Percentiles rank a stretch among this genome's conserved stretches.
Conservation (phyloP, 1,140 invertebrate genomes). For the Uloborus diversus region DNA sequence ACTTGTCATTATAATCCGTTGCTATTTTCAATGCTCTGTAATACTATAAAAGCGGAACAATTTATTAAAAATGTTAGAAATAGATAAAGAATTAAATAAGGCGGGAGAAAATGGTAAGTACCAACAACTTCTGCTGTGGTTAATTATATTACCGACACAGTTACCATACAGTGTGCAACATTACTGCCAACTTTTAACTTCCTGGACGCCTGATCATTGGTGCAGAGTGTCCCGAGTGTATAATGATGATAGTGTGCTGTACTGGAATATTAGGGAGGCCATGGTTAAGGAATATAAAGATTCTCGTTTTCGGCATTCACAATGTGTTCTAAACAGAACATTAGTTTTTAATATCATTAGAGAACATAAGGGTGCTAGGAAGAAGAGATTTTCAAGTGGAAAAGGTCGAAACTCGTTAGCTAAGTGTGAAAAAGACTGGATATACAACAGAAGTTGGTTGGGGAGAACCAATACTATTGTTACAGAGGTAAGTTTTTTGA, state of each 20-base stretch:
- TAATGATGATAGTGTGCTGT: background rate
- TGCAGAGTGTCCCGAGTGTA: conserved; percentile 65
- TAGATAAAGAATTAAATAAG: conserved; percentile 82
- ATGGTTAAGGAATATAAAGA: conserved; percentile 30
- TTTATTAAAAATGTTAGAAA: conserved; percentile 71
- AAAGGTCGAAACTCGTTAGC: background rate
- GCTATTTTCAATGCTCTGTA: too few species aligned
- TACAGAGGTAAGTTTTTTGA: conserved; percentile 38
- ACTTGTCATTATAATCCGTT: too few species aligned
- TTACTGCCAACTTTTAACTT: conserved; percentile 87
- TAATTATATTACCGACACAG: conserved; percentile 86
- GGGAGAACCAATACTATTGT: conserved; percentile 24
- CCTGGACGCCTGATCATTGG: conserved; percentile 75
- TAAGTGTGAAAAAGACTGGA: conserved; percentile 32
- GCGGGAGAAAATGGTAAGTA: conserved; percentile 88
- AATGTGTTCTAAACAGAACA: conserved; percentile 35
- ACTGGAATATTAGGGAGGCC: background rate
- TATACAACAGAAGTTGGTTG: conserved; percentile 34
- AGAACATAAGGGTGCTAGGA: background rate
- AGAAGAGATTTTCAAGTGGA: background rate
- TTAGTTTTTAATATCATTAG: background rate
- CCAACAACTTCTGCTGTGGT: conserved; percentile 84
- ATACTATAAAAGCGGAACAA: too few species aligned
- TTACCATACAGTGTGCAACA: conserved; percentile 88
- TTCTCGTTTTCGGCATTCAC: background rate